Conservation (phyloP, 2,888 invertebrate species). For the Spodoptera picta region DNA sequence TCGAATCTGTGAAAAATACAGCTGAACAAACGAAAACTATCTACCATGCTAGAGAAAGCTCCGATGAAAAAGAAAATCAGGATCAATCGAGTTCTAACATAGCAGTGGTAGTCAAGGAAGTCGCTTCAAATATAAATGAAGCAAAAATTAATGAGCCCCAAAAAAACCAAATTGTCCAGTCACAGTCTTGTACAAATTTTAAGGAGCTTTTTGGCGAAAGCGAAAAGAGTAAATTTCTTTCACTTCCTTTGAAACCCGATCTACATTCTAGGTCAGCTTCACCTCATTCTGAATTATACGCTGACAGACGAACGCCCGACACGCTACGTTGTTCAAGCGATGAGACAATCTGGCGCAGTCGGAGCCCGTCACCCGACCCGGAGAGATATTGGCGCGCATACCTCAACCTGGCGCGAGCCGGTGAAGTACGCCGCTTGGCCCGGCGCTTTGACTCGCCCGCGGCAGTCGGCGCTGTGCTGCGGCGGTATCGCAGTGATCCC, state of each 20-base stretch:
- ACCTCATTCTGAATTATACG: slow-evolving; percentile 85
- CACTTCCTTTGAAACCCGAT: slow-evolving; percentile 84
- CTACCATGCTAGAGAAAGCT: slow-evolving; percentile 87
- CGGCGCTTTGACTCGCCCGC: slow-evolving; percentile 93
- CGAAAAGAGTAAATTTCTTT: slow-evolving; percentile 89
- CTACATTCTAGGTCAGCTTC: slow-evolving; percentile 85
- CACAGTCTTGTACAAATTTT: slow-evolving; percentile 92
- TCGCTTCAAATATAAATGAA: slow-evolving; percentile 56
- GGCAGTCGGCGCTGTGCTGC: slow-evolving; percentile 84
- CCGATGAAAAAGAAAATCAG: slow-evolving; percentile 81
- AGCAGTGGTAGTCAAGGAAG: slow-evolving; percentile 27
- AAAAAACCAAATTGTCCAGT: slow-evolving; percentile 82
- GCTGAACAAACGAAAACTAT: slow-evolving; percentile 82
- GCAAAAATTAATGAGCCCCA: slow-evolving; percentile 62
- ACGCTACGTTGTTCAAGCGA: slow-evolving; percentile 89
- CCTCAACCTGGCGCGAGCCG: slow-evolving; percentile 91
- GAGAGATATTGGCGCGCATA: slow-evolving; percentile 92
- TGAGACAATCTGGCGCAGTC: slow-evolving; percentile 91
- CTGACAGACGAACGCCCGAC: slow-evolving; percentile 85
- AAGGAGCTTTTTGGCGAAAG: slow-evolving; percentile 95
- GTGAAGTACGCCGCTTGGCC: slow-evolving; percentile 93
- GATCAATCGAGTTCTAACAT: slow-evolving; percentile 49
- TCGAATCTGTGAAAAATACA: slow-evolving; percentile 91
- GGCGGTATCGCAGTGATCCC: slow-evolving; percentile 93
- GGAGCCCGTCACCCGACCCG: slow-evolving; percentile 92